phyloP scores from a whole-genome alignment of 2,113 vertebrate genomes.

The Suricata suricatta region DNA sequence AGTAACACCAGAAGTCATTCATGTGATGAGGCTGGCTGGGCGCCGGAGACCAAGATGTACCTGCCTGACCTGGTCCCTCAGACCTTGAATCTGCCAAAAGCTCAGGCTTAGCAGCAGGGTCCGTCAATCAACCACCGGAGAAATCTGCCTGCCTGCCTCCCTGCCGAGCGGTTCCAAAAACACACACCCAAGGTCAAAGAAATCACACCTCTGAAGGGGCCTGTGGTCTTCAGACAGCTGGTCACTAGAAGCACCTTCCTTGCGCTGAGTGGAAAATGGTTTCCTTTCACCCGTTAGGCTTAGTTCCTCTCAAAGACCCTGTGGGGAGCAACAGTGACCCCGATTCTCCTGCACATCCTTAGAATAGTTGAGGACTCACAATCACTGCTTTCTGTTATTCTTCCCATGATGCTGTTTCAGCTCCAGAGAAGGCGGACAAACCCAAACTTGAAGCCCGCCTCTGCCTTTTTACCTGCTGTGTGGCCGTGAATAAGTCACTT shows the following conservation, averaged over 20 bases:
- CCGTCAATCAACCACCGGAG: not conserved
- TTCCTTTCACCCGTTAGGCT: not conserved
- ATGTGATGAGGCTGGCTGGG: not conserved
- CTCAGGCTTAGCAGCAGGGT: not conserved
- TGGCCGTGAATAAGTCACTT: not conserved
- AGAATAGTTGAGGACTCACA: not conserved
- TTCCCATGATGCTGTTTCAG: not conserved
- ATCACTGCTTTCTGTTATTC: not conserved
- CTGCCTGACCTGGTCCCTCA: not conserved
- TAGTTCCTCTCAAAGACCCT: not conserved
- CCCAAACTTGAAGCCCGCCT: not conserved
- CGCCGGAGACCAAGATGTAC: not conserved
- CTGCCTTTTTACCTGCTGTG: not conserved
- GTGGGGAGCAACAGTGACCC: accelerated
- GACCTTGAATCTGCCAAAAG: not conserved
- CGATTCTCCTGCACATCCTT: not conserved
- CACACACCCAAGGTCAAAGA: not conserved
- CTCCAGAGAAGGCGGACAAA: not conserved
- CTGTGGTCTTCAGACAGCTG: not conserved
- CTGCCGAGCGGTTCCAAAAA: accelerated
- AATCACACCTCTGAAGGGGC: not conserved
- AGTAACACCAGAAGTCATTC: not conserved
- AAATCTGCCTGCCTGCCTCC: not conserved
- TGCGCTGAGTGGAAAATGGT: not conserved
- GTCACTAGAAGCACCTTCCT: not conserved